A percentile compares a stretch with the other conserved stretches of the same genome.
These are phyloP conservation scores for Tachina fera DNA, from an alignment of 2,888 invertebrate species.

Conservation along the genomic window DNA sequence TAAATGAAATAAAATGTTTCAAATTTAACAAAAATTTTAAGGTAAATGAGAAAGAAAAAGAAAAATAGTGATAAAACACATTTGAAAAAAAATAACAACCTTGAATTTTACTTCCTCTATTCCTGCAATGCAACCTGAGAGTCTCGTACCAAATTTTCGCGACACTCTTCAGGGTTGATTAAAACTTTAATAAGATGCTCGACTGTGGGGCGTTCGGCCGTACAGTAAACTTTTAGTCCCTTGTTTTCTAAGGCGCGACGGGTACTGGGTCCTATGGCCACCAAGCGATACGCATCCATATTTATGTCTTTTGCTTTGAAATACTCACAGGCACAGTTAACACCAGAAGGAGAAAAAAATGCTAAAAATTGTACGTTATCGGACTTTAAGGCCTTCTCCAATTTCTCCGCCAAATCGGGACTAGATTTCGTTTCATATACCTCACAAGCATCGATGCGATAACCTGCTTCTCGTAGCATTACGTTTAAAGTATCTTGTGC, in stretches of 20 bases:
- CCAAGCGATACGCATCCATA: slow-evolving; percentile 82
- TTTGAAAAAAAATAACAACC: slow-evolving; percentile 32
- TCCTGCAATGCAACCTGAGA: slow-evolving; percentile 45
- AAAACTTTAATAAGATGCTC: slow-evolving; percentile 83
- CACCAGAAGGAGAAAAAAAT: slow-evolving; percentile 86
- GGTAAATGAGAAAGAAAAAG: neutral
- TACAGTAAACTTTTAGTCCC: slow-evolving; percentile 83
- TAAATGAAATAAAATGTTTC: too few relatives aligned
- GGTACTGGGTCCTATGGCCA: slow-evolving; percentile 86
- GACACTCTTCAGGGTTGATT: slow-evolving; percentile 80
- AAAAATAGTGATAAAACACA: neutral
- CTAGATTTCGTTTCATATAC: slow-evolving; percentile 85
- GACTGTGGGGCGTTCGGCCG: slow-evolving; percentile 84
- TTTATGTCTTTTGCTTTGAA: slow-evolving; percentile 80
- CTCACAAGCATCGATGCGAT: slow-evolving; percentile 83
- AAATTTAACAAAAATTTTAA: too few relatives aligned
- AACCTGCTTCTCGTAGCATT: slow-evolving; percentile 82
- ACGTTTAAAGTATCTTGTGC: slow-evolving; percentile 84
- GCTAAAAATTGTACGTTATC: slow-evolving; percentile 84
- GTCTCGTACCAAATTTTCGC: slow-evolving; percentile 64
- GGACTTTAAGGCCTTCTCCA: slow-evolving; percentile 80
- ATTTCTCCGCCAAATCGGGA: slow-evolving; percentile 82
- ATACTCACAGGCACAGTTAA: slow-evolving; percentile 83
- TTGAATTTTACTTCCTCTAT: slow-evolving; percentile 5
- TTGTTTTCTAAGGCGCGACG: slow-evolving; percentile 83